These are phyloP conservation scores for Suricata suricatta DNA, from an alignment of 2,113 vertebrate genomes.

Conservation along the genomic window DNA sequence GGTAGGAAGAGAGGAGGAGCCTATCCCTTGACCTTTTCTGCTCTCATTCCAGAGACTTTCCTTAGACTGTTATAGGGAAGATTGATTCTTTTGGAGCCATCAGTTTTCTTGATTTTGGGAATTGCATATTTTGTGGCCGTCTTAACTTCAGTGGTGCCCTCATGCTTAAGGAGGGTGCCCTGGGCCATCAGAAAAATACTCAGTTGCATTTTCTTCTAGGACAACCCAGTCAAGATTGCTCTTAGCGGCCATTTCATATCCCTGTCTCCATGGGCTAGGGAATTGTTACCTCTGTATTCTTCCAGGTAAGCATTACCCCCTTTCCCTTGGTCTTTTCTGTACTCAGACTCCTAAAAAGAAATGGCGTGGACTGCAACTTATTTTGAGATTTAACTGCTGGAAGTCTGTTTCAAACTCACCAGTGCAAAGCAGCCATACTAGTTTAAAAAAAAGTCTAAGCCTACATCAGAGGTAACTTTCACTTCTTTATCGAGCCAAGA, in stretches of 20 bases:
- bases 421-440: background rate
- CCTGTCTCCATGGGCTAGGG: background rate
- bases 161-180: background rate
- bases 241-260: background rate
- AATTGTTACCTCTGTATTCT: background rate
- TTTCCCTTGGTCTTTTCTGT: background rate
- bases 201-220: background rate
- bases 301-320: background rate
- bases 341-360: slow-evolving; percentile 24
- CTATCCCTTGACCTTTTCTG: background rate
- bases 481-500: background rate
- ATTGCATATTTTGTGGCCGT: background rate
- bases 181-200: background rate
- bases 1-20: background rate
- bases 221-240: background rate
- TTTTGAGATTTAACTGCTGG: background rate
- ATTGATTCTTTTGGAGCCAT: background rate
- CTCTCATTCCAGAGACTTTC: background rate
- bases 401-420: background rate
- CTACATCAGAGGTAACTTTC: background rate
- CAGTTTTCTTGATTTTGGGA: background rate
- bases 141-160: background rate
- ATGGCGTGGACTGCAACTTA: background rate
- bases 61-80: background rate
- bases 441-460: background rate